These are phyloP conservation scores for Megaceryle torquata DNA, from an alignment of 2,113 vertebrate genomes.

Conservation along the genomic window DNA sequence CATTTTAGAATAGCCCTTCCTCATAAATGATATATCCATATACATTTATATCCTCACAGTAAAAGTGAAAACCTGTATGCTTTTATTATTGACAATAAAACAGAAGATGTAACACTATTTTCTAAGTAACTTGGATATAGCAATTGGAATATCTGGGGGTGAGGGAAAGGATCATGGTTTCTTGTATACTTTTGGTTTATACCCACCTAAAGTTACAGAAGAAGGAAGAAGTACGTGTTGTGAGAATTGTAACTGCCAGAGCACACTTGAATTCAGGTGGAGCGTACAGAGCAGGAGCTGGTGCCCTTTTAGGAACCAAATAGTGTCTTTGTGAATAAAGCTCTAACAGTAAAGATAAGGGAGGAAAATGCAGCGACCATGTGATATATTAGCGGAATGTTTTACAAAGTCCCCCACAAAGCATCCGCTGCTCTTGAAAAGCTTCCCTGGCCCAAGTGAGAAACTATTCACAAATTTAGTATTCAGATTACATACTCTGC, in stretches of 20 bases:
- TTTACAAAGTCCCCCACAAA: slow-evolving; percentile 74
- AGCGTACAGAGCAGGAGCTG: slow-evolving; percentile 46
- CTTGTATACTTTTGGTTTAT: background rate
- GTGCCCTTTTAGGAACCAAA: slow-evolving; percentile 67
- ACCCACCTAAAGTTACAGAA: background rate
- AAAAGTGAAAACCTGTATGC: slow-evolving; percentile 47
- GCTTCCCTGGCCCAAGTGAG: slow-evolving; percentile 64
- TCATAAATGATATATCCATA: slow-evolving; percentile 33
- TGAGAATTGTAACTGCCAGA: slow-evolving; percentile 46
- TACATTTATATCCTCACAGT: slow-evolving; percentile 36
- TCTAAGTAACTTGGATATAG: background rate
- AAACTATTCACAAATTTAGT: slow-evolving; percentile 75
- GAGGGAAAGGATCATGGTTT: background rate
- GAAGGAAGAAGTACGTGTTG: slow-evolving; percentile 25
- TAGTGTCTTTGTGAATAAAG: slow-evolving; percentile 64
- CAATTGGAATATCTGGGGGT: background rate
- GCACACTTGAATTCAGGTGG: slow-evolving; percentile 54
- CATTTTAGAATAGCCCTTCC: slow-evolving; percentile 39
- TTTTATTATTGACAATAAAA: slow-evolving; percentile 52
- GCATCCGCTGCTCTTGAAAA: slow-evolving; percentile 71
- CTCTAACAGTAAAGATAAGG: slow-evolving; percentile 67
- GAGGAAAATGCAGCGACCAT: slow-evolving; percentile 59
- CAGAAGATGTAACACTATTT: slow-evolving; percentile 27
- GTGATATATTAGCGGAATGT: slow-evolving; percentile 72
- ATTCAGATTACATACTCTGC: slow-evolving; percentile 71